Evolutionary conservation across 2,797 vertebrate species (phyloP).

Genomic region (Nasua narica): DNA sequence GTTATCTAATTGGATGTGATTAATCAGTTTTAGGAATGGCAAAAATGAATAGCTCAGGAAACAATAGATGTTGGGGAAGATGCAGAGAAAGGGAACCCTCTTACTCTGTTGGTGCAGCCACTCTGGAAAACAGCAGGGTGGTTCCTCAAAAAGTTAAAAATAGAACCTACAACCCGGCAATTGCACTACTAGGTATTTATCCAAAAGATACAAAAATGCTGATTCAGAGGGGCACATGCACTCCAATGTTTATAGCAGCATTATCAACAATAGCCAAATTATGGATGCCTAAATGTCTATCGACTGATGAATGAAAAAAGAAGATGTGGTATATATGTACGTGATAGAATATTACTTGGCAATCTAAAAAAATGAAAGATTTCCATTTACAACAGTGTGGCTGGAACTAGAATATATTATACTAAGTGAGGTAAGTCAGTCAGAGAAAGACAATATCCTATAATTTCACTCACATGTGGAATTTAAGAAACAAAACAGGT

Average conservation of each 20-base stretch:
- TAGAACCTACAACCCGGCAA: neutral
- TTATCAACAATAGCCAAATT: neutral
- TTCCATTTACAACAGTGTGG: neutral
- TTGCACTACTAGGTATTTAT: neutral
- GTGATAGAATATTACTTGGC: neutral
- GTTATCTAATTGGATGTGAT: neutral
- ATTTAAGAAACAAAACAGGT: neutral
- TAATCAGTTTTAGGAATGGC: neutral
- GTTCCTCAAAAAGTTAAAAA: neutral
- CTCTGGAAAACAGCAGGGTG: neutral
- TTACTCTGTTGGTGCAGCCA: neutral
- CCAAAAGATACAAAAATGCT: neutral
- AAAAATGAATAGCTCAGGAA: neutral
- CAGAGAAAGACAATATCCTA: neutral
- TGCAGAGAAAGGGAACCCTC: neutral
- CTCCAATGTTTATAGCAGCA: neutral
- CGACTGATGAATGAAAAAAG: neutral
- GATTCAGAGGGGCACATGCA: neutral
- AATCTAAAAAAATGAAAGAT: neutral
- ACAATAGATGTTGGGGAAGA: neutral
- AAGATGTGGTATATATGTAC: neutral
- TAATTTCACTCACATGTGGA: neutral
- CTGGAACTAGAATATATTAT: neutral
- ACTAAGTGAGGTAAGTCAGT: neutral
- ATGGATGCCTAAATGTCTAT: neutral